Evolutionary conservation across 1,140 invertebrate genomes (phyloP), one percentile per base, ranked within the genome.

Genomic region (Aporrectodea caliginosa): DNA sequence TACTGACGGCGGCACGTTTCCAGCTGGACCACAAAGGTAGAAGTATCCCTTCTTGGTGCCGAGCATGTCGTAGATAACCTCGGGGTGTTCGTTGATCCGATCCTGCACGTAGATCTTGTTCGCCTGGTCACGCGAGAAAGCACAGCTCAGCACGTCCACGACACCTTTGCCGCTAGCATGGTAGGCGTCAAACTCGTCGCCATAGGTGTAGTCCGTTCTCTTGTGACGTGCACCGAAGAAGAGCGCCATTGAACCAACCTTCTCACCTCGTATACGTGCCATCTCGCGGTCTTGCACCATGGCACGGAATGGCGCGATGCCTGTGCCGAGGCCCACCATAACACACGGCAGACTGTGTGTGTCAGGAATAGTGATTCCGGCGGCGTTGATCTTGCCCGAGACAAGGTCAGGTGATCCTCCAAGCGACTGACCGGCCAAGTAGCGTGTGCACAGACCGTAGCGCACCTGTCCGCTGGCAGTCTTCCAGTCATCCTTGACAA

Each of bases 91-190:
- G 30, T 31, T 6, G 27, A 81, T 81, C n/a, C 80, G 80, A 43
- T 81, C 34, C 77, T 81, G 80, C 31, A 81, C 80, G 68, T 81
- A 81, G 72, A 81, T 81, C 80, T 81, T 81, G 72, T 81, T 76
- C 35, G 69, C 80, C 68, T 81, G 80, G 71, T 81, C 80, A 30
- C 80, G 69, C n/a, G 80, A 81, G 72, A 81, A 81, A 16, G 80
- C 80, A 6, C n/a, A 72, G 35, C 35, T 70, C 30, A 78, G 77
- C 6, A 73, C 43, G n/a, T 27, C 78, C 2, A 81, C 69, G 12
- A 81, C 77, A 35, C 80, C 80, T 71, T 81, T 81, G 32, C 80
- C 80, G 43, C 33, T 78, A 27, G 76, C 72, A 32, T 81, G 80
- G 71, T 78, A 81, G 34, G 78, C 80, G 30, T 81, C 80, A 32